These are phyloP conservation scores for Geotrupes spiniger DNA, from an alignment of 2,888 invertebrate species.

Conservation along the genomic window DNA sequence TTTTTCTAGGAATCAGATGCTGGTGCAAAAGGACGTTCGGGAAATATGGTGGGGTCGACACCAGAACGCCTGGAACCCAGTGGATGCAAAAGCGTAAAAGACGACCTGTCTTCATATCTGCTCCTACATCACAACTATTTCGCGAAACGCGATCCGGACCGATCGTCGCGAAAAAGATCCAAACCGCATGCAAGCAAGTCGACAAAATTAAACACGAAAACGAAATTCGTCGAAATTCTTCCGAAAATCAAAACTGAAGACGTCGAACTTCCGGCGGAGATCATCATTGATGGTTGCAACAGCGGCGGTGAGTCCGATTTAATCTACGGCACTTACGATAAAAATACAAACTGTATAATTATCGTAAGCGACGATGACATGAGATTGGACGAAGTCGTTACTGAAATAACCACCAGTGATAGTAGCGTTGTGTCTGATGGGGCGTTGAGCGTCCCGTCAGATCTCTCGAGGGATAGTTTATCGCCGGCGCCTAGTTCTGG, in stretches of 20 bases:
- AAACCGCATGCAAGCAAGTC: conserved; percentile 1
- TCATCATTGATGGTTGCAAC: background rate
- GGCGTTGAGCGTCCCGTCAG: conserved; percentile 5
- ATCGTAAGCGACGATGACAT: conserved; percentile 64
- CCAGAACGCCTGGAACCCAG: conserved; percentile 81
- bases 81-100: conserved; percentile 57
- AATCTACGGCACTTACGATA: conserved; percentile 70
- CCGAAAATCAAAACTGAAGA: conserved; percentile 13
- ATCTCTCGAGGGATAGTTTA: conserved; percentile 14
- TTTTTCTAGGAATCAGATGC: conserved; percentile 44
- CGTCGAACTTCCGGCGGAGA: conserved; percentile 9
- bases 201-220: conserved; percentile 15
- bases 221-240: conserved; percentile 24
- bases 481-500: conserved; percentile 57
- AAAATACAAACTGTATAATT: conserved; percentile 70
- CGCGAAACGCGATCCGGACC: conserved; percentile 33
- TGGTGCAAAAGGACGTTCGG: conserved; percentile 56
- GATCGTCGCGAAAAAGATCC: conserved; percentile 15
- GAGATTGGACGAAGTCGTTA: conserved; percentile 52
- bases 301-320: conserved; percentile 54
- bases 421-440: conserved; percentile 7
- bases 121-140: conserved; percentile 46
- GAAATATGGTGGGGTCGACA: conserved; percentile 85
- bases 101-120: conserved; percentile 42
- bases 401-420: conserved; percentile 44